Base-by-base conservation (phyloP, 2,113 vertebrate genomes). In the Garra rufa region DNA sequence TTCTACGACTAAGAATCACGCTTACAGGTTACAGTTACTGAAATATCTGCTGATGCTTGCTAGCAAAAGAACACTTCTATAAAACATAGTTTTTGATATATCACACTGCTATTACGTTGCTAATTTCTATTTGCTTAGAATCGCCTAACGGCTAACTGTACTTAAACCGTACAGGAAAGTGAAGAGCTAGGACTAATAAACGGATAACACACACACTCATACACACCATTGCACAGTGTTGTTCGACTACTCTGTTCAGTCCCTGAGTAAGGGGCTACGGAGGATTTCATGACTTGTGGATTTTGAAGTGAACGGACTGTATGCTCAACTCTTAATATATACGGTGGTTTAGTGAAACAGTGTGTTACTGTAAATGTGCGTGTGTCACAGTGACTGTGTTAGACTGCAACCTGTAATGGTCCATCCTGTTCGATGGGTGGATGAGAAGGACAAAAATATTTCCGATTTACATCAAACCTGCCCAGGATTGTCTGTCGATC, bases 221-320 rank as follows among this genome's bases (percentile, higher is more conserved):
- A 86, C 86, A 89, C 87, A 85, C 71, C 90, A 89, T 85, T 83
- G 88, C 93, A 91, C 93, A 94, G 93, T 94, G 93, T 93, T 92
- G 91, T 89, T 85, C 85, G 92, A 94, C 93, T 94, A 93, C 91
- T 91, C 92, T 93, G 93, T 91, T 91, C 90, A 91, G 69, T 91
- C 90, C 92, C 88, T 13, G 67, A 69, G 87, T 86, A 85, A 87
- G 89, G 91, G 90, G 90, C 85, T 85, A 88, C 75, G 88, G 81
- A 82, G 71, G 83, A 88, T 34, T 43, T 61, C 11, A 41, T 24
- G 38, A 61, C 6, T 3, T 78, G 55, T 13, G 14, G 44, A 30
- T 63, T 46, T 43, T 50, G 30, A 85, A 76, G 81, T 88, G 26
- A 79, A 44, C n/a, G 57, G 55, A 44, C 41, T 44, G 69, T 69